Evolutionary conservation across 2,797 vertebrate species (phyloP).

Genomic region (Otolemur crassicaudatus): DNA sequence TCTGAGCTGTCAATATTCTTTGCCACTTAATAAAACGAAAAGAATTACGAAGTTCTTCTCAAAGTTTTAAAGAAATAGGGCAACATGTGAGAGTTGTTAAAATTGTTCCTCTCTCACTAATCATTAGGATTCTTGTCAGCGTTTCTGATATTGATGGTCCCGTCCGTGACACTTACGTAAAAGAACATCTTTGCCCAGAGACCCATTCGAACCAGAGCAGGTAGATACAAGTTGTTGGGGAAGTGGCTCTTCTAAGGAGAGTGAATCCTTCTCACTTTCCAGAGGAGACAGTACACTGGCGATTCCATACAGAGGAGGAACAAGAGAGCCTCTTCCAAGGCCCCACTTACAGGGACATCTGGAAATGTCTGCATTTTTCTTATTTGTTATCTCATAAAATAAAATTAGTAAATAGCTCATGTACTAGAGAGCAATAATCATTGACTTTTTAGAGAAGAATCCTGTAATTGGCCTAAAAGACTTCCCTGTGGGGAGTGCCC

Average conservation of each 20-base stretch:
- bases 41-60: too few relatives aligned
- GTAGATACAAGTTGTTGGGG: fast-evolving
- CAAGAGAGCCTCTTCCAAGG: too few relatives aligned
- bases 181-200: neutral
- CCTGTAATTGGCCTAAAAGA: fast-evolving
- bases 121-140: neutral
- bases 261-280: neutral
- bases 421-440: too few relatives aligned
- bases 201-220: neutral
- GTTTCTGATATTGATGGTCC: neutral
- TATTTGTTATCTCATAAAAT: neutral
- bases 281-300: too few relatives aligned
- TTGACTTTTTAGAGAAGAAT: neutral
- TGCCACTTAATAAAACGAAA: neutral
- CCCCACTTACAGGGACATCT: neutral
- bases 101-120: neutral
- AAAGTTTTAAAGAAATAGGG: too few relatives aligned
- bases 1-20: neutral
- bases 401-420: neutral
- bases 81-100: too few relatives aligned
- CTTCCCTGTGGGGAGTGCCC: neutral
- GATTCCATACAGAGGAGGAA: fast-evolving
- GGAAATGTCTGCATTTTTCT: neutral
- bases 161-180: fast-evolving
- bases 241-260: too few relatives aligned